Evolutionary conservation across 2,113 vertebrate species (phyloP).

Genomic region (Phyllopteryx taeniolatus): DNA sequence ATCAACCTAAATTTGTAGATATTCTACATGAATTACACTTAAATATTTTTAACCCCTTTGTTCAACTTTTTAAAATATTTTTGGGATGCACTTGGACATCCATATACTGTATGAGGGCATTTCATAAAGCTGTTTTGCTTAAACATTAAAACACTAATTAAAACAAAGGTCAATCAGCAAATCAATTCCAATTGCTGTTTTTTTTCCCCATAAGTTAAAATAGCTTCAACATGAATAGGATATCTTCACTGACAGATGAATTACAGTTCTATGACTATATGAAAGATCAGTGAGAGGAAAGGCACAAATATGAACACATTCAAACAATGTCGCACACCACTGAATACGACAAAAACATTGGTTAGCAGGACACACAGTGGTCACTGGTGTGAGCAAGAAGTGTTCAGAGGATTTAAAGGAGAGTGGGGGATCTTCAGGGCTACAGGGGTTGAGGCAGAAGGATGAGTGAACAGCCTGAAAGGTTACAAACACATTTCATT

Average conservation of each 20-base stretch:
- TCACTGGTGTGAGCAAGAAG: constrained; percentile 35
- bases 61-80: neutral
- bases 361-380: constrained; percentile 48
- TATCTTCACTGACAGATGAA: too few relatives aligned
- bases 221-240: neutral
- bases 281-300: constrained; percentile 3
- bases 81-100: neutral
- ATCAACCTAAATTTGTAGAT: too few relatives aligned
- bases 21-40: too few relatives aligned
- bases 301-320: constrained; percentile 14
- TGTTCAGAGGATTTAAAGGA: constrained; percentile 15
- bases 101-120: neutral
- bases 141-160: neutral
- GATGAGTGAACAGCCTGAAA: constrained; percentile 55
- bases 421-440: constrained; percentile 13
- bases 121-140: neutral
- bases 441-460: constrained; percentile 42
- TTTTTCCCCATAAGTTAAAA: too few relatives aligned
- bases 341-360: constrained; percentile 26
- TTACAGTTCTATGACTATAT: neutral
- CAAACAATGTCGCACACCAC: constrained; percentile 18
- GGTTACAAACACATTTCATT: constrained; percentile 52
- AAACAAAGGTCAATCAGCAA: neutral
- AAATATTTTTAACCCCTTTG: too few relatives aligned
- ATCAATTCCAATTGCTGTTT: neutral